Base-by-base conservation (phyloP, 2,113 vertebrate species). In the Echinops telfairi region DNA sequence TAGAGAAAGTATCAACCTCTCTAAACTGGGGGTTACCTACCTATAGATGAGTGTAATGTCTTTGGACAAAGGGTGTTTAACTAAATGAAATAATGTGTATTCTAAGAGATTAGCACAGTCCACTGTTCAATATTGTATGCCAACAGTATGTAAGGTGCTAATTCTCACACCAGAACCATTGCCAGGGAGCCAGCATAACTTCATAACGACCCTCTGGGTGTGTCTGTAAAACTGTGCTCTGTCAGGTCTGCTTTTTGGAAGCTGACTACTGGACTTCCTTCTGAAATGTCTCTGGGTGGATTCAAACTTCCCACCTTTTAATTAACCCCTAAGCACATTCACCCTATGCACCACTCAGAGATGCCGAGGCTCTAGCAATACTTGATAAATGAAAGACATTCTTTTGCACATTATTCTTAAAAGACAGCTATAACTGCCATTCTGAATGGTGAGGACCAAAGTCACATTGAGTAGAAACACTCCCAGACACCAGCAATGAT, bases 381-480 rank as follows among this genome's bases (percentile, higher is more conserved):
- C 80, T 25, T 70, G 89, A 83, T 68, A 36, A 93, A n/a, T 27
- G 23, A 79, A 82, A 82, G 22, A 83, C 70, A 53, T 47, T 57
- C 1, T 58, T 76, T 36, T 64, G 16, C 7, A 43, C 66, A 27
- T 77, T 22, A 23, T 62, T 40, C 62, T 60, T 92, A 73, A 38
- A 60, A 33, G 64, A 6, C 36, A 2, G 43, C 20, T 25, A 1
- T 33, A 6, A 31, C 16, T 47, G 4, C 62, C 36, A 0, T 4
- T 70, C 14, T 10, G 92, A 75, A 22, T 4, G 16, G 7, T 9
- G 33, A 10, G 0, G 2, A 15, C 70, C 31, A 15, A 8, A 4
- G 14, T 17, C 36, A 10, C 82, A 2, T 1, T 6, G 38, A 57
- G 11, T 6, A 57, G 68, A 29, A 47, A 1, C 23, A 25, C 1